Evolutionary conservation across 2,113 vertebrate species (phyloP).

Genomic region (Ceuthmochares aereus): DNA sequence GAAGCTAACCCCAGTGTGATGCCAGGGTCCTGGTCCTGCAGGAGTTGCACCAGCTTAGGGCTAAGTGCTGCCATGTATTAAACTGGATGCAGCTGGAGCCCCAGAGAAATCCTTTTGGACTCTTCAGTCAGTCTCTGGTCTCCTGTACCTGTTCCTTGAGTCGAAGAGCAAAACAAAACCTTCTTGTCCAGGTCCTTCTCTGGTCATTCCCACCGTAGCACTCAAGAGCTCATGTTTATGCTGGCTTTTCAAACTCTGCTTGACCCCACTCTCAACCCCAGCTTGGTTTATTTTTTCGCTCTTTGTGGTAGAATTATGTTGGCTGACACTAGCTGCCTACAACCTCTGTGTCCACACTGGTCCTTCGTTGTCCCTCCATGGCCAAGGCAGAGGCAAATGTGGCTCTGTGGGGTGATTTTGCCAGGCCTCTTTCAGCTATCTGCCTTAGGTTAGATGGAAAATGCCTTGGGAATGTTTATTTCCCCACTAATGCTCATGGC

Average conservation of each 20-base stretch:
- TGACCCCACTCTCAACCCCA: not conserved
- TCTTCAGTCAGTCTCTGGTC: not conserved
- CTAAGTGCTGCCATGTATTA: rapidly evolving
- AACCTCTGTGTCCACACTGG: rapidly evolving
- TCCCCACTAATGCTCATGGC: not conserved
- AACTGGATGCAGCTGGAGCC: not conserved
- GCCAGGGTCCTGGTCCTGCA: not conserved
- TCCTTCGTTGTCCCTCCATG: not conserved
- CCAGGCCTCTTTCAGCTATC: not conserved
- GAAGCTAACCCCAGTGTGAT: not conserved
- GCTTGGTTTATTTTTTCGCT: not conserved
- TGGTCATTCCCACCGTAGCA: not conserved
- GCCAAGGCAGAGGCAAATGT: not conserved
- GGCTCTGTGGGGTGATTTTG: not conserved
- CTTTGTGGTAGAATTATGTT: rapidly evolving
- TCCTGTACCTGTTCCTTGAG: rapidly evolving
- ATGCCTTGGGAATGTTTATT: not conserved
- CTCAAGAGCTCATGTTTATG: not conserved
- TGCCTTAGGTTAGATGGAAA: not conserved
- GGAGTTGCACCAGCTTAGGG: not conserved
- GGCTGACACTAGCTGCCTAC: not conserved
- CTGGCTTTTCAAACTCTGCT: not conserved
- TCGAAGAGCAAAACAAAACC: not conserved
- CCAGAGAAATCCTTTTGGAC: not conserved
- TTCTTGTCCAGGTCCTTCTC: not conserved